These are phyloP conservation scores for Villa cingulata DNA, from an alignment of 2,888 invertebrate genomes.

Conservation along the genomic window DNA sequence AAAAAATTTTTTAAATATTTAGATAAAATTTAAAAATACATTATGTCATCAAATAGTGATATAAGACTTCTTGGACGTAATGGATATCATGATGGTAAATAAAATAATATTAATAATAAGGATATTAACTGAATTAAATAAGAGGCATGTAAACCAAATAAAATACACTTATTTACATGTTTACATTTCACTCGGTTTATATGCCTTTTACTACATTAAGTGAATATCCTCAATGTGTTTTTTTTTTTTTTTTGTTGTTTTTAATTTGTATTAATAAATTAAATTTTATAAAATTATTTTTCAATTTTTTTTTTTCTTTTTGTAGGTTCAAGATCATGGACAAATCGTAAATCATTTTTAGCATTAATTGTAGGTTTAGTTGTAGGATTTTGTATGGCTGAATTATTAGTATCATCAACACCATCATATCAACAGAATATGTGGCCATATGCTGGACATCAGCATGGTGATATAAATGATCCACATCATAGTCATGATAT, in stretches of 20 bases:
- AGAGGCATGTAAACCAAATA: too few species aligned
- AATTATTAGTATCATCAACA: constrained; percentile 29
- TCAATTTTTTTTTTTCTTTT: too few species aligned
- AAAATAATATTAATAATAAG: background rate
- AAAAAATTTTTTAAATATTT: background rate
- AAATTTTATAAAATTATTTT: too few species aligned
- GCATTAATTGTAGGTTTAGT: constrained; percentile 32
- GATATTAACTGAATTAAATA: too few species aligned
- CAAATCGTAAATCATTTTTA: constrained; percentile 30
- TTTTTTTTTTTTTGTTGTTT: too few species aligned
- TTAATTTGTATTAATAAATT: too few species aligned
- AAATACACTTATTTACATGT: too few species aligned
- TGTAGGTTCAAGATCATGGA: constrained; percentile 34
- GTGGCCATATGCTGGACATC: constrained; percentile 26
- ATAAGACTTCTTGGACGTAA: constrained; percentile 6
- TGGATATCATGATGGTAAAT: constrained; percentile 9
- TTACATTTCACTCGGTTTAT: too few species aligned
- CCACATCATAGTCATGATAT: constrained; percentile 35
- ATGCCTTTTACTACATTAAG: too few species aligned
- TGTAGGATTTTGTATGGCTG: constrained; percentile 33
- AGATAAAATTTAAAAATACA: background rate
- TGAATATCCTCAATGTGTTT: too few species aligned
- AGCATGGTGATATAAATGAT: constrained; percentile 33
- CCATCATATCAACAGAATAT: constrained; percentile 21
- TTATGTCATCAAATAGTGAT: constrained; percentile 7